Conservation (phyloP, 2,113 vertebrate species). For the Cyprinodon variegatus region DNA sequence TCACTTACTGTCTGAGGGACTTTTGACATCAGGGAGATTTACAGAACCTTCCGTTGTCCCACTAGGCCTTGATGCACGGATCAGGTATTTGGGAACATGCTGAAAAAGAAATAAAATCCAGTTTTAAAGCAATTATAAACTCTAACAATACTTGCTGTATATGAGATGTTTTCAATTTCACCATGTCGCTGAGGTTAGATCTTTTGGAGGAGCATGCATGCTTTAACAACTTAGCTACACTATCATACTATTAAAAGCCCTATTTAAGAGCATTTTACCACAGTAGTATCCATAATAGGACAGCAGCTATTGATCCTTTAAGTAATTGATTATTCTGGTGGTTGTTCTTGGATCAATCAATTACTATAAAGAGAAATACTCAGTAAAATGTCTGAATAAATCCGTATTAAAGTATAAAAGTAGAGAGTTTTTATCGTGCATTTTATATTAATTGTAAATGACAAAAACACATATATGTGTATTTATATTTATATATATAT, state of each 20-base stretch:
- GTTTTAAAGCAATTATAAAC: not conserved
- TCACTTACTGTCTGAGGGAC: conserved; percentile 27
- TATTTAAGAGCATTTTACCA: not conserved
- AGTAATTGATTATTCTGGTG: too few relatives aligned
- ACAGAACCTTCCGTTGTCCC: not conserved
- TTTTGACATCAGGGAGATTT: not conserved
- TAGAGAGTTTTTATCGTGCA: too few relatives aligned
- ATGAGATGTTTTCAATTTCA: not conserved
- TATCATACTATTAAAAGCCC: not conserved
- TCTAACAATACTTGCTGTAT: not conserved
- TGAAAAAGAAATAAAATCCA: conserved; percentile 20
- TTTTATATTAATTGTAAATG: too few relatives aligned
- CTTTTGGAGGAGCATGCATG: not conserved
- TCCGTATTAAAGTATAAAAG: too few relatives aligned
- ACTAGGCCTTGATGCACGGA: conserved; percentile 19
- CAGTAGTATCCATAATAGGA: too few relatives aligned
- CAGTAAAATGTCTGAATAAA: too few relatives aligned
- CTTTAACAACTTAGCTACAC: not conserved
- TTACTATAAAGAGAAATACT: too few relatives aligned
- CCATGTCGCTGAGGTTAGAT: not conserved
- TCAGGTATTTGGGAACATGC: conserved; percentile 64
- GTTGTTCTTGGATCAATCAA: too few relatives aligned
- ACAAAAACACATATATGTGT: too few relatives aligned
- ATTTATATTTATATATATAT: too few relatives aligned
- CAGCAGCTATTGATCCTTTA: too few relatives aligned